phyloP scores from a whole-genome alignment of 2,888 invertebrate species.

The Lasioglossum vierecki region DNA sequence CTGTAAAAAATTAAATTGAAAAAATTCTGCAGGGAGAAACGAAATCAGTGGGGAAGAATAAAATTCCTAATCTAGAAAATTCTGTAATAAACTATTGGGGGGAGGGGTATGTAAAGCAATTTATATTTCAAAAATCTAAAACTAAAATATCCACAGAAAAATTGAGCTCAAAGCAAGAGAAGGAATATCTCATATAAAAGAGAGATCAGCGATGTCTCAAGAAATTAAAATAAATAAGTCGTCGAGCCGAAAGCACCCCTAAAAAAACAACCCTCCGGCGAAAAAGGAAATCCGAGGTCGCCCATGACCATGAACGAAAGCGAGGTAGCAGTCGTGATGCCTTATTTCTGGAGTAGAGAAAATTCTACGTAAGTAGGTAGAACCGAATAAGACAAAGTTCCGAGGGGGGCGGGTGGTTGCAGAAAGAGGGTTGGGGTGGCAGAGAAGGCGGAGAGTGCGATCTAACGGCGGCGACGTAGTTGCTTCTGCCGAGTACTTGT shows the following conservation, averaged over 20 bases:
- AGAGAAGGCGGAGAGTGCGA: conserved; percentile 47
- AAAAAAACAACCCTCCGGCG: background rate
- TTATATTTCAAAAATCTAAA: background rate
- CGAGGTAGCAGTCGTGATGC: background rate
- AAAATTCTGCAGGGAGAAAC: background rate
- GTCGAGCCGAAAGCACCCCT: background rate
- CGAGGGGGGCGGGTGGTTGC: background rate
- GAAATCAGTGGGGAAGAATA: background rate
- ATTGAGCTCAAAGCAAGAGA: background rate
- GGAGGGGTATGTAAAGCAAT: background rate
- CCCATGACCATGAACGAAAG: background rate
- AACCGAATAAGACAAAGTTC: conserved; percentile 48
- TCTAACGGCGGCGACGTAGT: conserved; percentile 63
- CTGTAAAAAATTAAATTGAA: background rate
- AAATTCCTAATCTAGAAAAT: background rate
- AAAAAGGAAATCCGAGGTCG: background rate
- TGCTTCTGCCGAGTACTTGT: conserved; percentile 51
- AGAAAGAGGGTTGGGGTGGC: background rate
- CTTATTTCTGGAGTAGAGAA: background rate
- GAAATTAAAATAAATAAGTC: background rate
- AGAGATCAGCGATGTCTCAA: background rate
- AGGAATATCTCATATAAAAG: background rate
- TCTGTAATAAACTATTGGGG: background rate
- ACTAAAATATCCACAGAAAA: background rate
- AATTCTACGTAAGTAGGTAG: conserved; percentile 39